Evolutionary conservation across 2,113 vertebrate species (phyloP), one percentile per base, ranked within the genome.

Genomic region (Lichenostomus cassidix): DNA sequence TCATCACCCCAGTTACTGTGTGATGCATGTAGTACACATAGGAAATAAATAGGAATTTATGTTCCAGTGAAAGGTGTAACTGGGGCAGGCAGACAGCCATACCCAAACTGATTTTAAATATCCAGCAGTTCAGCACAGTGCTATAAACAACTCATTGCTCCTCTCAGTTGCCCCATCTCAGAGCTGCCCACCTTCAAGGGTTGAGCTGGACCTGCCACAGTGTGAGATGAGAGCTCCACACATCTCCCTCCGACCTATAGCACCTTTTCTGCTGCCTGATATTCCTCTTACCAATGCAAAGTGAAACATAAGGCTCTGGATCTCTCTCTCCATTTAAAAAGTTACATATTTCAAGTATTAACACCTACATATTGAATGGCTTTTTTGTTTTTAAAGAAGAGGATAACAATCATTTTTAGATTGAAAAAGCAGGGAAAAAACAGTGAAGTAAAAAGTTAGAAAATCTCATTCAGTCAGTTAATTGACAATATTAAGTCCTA

Each of bases 151-250:
- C 19, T 50, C 19, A 15, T 15, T 69, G 28, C 35, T 70, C 25
- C 35, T 81, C 12, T 56, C 41, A 63, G 27, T 19, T 67, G 1
- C 41, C 24, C 28, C n/a, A 28, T 1, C 28, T 53, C 60, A 52
- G 86, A 78, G 50, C 29, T 50, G 47, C 39, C 44, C 33, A 65
- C 49, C 33, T 73, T 21, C 41, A 18, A 47, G 60, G 55, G 11
- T 4, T 49, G 47, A 39, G 28, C 52, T 9, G 42, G 42, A 7
- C 19, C 60, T 93, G 47, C 19, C 56, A 29, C 12, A 4, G 35
- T 2, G 24, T 3, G 7, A 77, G 49, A 63, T 0, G 1, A 65
- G 41, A 2, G 2, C 28, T 62, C 65, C 0, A 3, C 42, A 50
- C n/a, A 10, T 22, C 42, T 60, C 44, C 29, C 64, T 50, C 49